Evolutionary conservation across 2,888 invertebrate species (phyloP), one percentile per base, ranked within the genome.

Genomic region (Alloplasta piceator): DNA sequence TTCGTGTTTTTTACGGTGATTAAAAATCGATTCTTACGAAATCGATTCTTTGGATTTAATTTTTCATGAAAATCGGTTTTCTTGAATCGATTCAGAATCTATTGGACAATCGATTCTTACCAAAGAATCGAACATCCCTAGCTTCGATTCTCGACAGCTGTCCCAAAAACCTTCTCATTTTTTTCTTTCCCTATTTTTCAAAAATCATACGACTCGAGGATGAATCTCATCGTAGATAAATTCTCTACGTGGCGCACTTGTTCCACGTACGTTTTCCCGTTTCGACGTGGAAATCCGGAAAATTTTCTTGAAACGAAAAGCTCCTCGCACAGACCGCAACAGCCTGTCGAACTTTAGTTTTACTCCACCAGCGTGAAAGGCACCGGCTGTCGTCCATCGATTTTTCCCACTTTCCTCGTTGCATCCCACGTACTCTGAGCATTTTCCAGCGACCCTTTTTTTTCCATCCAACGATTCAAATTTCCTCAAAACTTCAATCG

Each of bases 61-160:
- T n/a, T n/a, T n/a, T n/a, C n/a, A n/a, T n/a, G n/a, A n/a, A n/a
- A n/a, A n/a, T n/a, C n/a, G n/a, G n/a, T n/a, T n/a, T n/a, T n/a
- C n/a, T n/a, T n/a, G n/a, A n/a, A n/a, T n/a, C n/a, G n/a, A n/a
- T n/a, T n/a, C n/a, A n/a, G n/a, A n/a, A n/a, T n/a, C n/a, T n/a
- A n/a, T n/a, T n/a, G n/a, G n/a, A n/a, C n/a, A n/a, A n/a, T n/a
- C n/a, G n/a, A n/a, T n/a, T n/a, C n/a, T n/a, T n/a, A n/a, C n/a
- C n/a, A n/a, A n/a, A n/a, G n/a, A n/a, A n/a, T n/a, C n/a, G n/a
- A n/a, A n/a, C n/a, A n/a, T n/a, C n/a, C n/a, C n/a, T n/a, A n/a
- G n/a, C 70, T 73, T 70, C 68, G 76, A 72, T 77, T 78, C 60
- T 80, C 76, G 76, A 77, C 70, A 66, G 63, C 70, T 60, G 67